A percentile compares a stretch with the other conserved stretches of the same genome.
phyloP scores from a whole-genome alignment of 2,888 invertebrate genomes.

The Pterostichus madidus region DNA sequence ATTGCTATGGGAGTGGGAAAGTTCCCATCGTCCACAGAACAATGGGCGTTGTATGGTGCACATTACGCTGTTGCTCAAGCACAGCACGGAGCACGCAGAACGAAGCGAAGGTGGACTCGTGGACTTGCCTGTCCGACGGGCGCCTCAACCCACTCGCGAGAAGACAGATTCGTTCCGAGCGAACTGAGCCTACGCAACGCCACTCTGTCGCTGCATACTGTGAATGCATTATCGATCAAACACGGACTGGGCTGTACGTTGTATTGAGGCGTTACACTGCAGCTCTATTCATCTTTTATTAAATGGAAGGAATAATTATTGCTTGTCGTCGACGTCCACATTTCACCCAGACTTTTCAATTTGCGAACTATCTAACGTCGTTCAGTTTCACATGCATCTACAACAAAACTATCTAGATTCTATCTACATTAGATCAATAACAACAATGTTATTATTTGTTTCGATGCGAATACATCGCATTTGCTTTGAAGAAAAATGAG shows the following conservation, averaged over 20 bases:
- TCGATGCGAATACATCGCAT: too few relatives aligned
- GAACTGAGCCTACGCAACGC: conserved; percentile 3
- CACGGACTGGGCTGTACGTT: conserved; percentile 6
- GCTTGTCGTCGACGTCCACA: background rate
- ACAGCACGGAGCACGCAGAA: background rate
- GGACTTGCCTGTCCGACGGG: conserved; percentile 4
- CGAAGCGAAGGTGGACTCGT: conserved; percentile 14
- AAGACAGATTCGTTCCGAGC: conserved; percentile 21
- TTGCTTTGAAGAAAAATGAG: too few relatives aligned
- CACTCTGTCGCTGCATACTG: background rate
- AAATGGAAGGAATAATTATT: conserved; percentile 21
- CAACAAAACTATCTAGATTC: background rate
- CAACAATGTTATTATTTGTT: too few relatives aligned
- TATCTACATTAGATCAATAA: too few relatives aligned
- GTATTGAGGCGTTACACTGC: conserved; percentile 18
- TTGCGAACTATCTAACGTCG: background rate
- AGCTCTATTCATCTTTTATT: conserved; percentile 13
- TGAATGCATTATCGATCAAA: conserved; percentile 44
- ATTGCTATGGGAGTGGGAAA: conserved; percentile 40
- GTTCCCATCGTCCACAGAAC: conserved; percentile 37
- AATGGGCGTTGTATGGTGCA: conserved; percentile 35
- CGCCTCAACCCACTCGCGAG: conserved; percentile 38
- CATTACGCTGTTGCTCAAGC: conserved; percentile 30
- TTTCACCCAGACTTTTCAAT: conserved; percentile 7
- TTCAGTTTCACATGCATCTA: background rate